A percentile compares a stretch with the other conserved stretches of the same genome.
These are phyloP conservation scores for Microcebus jonahi DNA, from an alignment of 2,113 vertebrate genomes.

Conservation along the genomic window DNA sequence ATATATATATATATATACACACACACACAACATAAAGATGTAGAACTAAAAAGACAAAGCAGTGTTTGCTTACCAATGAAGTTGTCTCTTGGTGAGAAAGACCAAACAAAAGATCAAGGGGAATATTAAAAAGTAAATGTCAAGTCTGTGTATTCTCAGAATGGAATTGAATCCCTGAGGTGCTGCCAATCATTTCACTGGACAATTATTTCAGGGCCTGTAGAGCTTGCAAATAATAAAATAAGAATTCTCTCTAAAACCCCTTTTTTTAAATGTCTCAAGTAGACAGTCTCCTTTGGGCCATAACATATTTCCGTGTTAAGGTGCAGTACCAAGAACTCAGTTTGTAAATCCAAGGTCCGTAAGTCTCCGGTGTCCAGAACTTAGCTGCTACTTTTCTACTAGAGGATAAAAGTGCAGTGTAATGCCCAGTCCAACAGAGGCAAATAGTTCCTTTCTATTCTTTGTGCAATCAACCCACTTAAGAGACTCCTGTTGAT, in stretches of 20 bases:
- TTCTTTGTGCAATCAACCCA: too few species aligned
- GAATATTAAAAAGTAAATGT: conserved; percentile 9
- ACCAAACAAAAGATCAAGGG: not conserved
- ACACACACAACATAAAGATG: not conserved
- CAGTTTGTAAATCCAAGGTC: too few species aligned
- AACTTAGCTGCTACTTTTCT: not conserved
- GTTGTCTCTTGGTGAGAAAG: not conserved
- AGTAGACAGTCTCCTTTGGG: not conserved
- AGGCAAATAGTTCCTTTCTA: too few species aligned
- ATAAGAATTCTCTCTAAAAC: not conserved
- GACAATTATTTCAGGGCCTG: not conserved
- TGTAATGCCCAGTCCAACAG: not conserved
- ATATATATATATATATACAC: not conserved
- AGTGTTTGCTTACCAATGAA: not conserved
- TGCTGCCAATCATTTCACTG: not conserved
- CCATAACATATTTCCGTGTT: not conserved
- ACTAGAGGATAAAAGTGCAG: not conserved
- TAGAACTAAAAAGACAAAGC: not conserved
- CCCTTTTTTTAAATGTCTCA: not conserved
- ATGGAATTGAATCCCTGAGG: not conserved
- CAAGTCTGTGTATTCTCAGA: conserved; percentile 26
- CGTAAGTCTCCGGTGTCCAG: not conserved
- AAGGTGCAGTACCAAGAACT: not conserved
- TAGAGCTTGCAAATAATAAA: conserved; percentile 13
- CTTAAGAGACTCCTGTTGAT: too few species aligned